Base-by-base conservation (phyloP, 2,888 invertebrate genomes). In the Pandemis cinnamomeana region DNA sequence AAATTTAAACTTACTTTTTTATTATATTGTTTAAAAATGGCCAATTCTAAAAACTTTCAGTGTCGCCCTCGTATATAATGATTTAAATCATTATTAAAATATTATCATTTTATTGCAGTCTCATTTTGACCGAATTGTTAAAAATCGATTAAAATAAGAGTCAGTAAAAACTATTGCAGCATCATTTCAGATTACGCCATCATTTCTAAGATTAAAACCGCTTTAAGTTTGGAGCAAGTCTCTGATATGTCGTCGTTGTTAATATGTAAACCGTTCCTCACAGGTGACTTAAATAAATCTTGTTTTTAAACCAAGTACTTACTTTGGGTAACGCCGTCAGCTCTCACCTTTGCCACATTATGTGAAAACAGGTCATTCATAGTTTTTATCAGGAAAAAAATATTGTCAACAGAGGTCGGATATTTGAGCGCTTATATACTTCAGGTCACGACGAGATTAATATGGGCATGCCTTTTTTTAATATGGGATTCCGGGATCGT, bases 31-130 rank as follows among this genome's bases (percentile, higher is more conserved):
- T n/a, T n/a, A n/a, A n/a, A n/a, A n/a, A n/a, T n/a, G n/a, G n/a
- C n/a, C n/a, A n/a, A n/a, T n/a, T n/a, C n/a, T n/a, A n/a, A n/a
- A n/a, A n/a, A n/a, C n/a, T n/a, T n/a, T n/a, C n/a, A n/a, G n/a
- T n/a, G n/a, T n/a, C n/a, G n/a, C n/a, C n/a, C n/a, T n/a, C n/a
- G 20, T 20, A 20, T 53, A 46, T 70, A 70, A 74, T 74, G 70
- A 27, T 5, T 53, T 60, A 13, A 10, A 11, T 44, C 15, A 51
- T 74, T 46, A 74, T 44, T 41, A 8, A 27, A 55, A 61, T 63
- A 20, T 36, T 42, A 51, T 2, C 10, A 27, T 42, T 70, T 20
- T 15, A 46, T 51, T 41, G 53, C 46, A 44, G 51, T 66, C 15
- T 70, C 15, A 55, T 48, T 11, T 64, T 11, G 5, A 51, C 11